phyloP scores from a whole-genome alignment of 2,113 vertebrate genomes.

The Xenopus borealis region DNA sequence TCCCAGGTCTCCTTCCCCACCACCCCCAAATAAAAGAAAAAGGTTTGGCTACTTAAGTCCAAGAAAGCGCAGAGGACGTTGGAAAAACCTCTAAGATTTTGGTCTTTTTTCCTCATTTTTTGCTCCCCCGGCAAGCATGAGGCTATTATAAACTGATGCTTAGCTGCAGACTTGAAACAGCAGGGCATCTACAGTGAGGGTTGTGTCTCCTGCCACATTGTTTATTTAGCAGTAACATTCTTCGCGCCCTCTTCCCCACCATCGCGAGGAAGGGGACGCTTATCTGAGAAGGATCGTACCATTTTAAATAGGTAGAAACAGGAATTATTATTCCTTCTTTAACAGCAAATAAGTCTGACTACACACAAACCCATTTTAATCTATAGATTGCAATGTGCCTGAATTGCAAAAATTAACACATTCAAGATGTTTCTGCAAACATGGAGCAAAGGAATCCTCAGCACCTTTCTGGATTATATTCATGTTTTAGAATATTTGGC shows the following conservation, averaged over 20 bases:
- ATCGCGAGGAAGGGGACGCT: neutral
- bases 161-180: neutral
- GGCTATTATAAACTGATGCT: neutral
- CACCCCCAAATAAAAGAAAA: conserved; percentile 54
- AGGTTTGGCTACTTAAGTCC: conserved; percentile 54
- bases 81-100: conserved; percentile 57
- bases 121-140: neutral
- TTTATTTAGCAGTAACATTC: neutral
- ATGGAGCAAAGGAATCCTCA: too few species aligned
- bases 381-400: neutral
- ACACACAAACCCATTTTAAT: neutral
- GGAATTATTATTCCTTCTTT: neutral
- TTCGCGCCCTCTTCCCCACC: neutral
- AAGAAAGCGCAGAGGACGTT: conserved; percentile 58
- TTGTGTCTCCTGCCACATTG: neutral
- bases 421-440: too few species aligned
- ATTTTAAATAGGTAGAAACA: neutral
- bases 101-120: neutral
- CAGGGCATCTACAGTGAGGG: neutral
- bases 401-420: too few species aligned
- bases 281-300: too few species aligned
- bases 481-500: too few species aligned
- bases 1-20: conserved; percentile 7
- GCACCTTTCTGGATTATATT: too few species aligned
- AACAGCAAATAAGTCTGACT: neutral